Percentiles rank a stretch among this genome's conserved stretches.
Evolutionary conservation across 1,140 invertebrate genomes (phyloP).

Genomic region (Caenorhabditis elegans): DNA sequence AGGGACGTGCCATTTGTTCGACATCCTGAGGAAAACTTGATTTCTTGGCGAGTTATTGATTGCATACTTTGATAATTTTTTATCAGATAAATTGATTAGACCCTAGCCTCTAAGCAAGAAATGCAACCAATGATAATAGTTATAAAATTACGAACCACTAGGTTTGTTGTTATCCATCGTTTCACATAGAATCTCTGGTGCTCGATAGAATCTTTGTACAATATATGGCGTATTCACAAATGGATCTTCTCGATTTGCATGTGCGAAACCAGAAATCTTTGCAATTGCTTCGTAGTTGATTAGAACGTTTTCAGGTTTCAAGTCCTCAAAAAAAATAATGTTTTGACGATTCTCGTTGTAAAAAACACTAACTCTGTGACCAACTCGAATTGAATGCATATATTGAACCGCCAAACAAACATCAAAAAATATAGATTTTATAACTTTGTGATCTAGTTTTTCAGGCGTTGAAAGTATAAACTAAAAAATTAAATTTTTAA

Average conservation of each 20-base stretch:
- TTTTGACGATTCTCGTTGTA: not conserved
- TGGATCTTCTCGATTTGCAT: not conserved
- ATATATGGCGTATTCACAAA: not conserved
- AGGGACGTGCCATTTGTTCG: too few species aligned
- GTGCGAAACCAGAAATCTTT: not conserved
- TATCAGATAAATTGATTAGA: too few species aligned
- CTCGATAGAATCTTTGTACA: not conserved
- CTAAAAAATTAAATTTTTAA: not conserved
- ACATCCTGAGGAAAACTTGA: too few species aligned
- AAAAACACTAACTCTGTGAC: not conserved
- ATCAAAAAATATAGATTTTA: conserved; percentile 13
- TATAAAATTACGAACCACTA: too few species aligned
- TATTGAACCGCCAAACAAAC: not conserved
- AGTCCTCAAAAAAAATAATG: not conserved
- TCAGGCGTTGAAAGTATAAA: not conserved
- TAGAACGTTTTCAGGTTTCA: not conserved
- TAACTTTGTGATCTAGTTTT: not conserved
- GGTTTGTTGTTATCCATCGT: not conserved
- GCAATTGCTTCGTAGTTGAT: not conserved
- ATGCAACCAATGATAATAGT: too few species aligned
- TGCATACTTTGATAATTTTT: too few species aligned
- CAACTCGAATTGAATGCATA: not conserved
- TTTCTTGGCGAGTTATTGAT: too few species aligned
- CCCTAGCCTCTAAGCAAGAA: too few species aligned
- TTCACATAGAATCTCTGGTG: not conserved